Evolutionary conservation across 2,888 invertebrate species (phyloP).

Genomic region (Caenorhabditis wallacei): DNA sequence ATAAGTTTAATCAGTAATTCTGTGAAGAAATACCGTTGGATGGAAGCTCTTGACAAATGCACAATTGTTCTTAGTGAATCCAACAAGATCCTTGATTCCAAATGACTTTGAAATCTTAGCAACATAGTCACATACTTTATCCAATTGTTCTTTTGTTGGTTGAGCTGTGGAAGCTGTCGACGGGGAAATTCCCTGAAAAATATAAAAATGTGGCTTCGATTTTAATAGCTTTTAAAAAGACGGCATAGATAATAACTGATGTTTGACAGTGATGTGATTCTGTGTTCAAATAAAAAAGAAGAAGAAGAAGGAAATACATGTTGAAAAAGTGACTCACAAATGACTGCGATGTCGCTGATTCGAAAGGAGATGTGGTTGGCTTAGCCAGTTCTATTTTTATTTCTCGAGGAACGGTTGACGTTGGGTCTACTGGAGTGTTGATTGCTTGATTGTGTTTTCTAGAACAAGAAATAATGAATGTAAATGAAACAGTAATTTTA

Average conservation of each 20-base stretch:
- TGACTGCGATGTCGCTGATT: slow-evolving; percentile 19
- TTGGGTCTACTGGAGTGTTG: slow-evolving; percentile 1
- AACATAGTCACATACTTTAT: slow-evolving; percentile 63
- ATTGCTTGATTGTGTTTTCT: slow-evolving; percentile 61
- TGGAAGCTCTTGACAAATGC: slow-evolving; percentile 64
- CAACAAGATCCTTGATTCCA: slow-evolving; percentile 66
- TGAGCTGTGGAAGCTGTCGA: slow-evolving; percentile 6
- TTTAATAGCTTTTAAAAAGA: slow-evolving; percentile 57
- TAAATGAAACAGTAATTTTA: slow-evolving; percentile 1
- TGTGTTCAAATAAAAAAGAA: slow-evolving; percentile 36
- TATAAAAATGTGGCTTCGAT: slow-evolving; percentile 45
- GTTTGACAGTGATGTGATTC: slow-evolving; percentile 61
- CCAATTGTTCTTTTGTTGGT: slow-evolving; percentile 62
- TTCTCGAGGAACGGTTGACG: slow-evolving; percentile 34
- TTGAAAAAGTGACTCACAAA: slow-evolving; percentile 49
- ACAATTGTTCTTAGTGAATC: slow-evolving; percentile 68
- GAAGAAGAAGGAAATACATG: background rate
- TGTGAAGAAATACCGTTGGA: slow-evolving; percentile 51
- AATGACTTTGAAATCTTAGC: slow-evolving; percentile 62
- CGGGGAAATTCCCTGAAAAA: slow-evolving; percentile 50
- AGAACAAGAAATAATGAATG: slow-evolving; percentile 1
- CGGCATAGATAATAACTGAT: slow-evolving; percentile 51
- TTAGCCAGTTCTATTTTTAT: slow-evolving; percentile 60
- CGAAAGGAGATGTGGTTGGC: slow-evolving; percentile 26
- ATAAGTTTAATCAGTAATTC: background rate